These are phyloP conservation scores for Eupithecia centaureata DNA, from an alignment of 2,888 invertebrate species.

Conservation along the genomic window DNA sequence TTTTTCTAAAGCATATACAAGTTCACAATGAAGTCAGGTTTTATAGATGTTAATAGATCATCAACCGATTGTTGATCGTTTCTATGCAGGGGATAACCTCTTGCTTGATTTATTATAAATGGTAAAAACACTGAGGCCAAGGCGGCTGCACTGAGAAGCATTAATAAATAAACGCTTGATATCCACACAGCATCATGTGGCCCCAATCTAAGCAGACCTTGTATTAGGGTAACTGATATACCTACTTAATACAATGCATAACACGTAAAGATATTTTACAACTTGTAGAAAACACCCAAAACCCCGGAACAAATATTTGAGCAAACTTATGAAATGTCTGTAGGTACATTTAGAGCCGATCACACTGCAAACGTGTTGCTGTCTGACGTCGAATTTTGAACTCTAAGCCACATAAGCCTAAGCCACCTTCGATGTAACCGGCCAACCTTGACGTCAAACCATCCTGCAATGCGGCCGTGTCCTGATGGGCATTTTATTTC, in stretches of 20 bases:
- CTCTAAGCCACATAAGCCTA: not conserved
- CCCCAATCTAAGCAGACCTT: no score
- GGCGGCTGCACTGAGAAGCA: not conserved
- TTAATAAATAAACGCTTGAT: no score
- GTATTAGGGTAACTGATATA: no score
- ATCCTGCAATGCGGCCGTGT: not conserved
- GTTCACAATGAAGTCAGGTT: slow-evolving; percentile 5
- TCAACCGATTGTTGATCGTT: slow-evolving; percentile 23
- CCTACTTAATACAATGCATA: no score
- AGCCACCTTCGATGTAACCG: not conserved
- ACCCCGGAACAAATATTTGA: no score
- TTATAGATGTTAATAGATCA: slow-evolving; percentile 6
- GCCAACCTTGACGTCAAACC: not conserved
- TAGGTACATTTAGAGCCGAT: not conserved
- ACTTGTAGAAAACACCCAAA: no score
- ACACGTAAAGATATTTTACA: no score
- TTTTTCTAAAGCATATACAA: slow-evolving; percentile 20
- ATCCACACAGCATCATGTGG: no score
- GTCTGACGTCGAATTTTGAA: not conserved
- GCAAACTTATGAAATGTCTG: not conserved
- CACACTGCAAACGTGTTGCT: not conserved
- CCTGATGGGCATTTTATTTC: not conserved
- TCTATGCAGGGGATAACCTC: slow-evolving; percentile 13
- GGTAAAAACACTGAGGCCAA: not conserved
- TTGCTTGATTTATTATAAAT: not conserved